These are phyloP conservation scores for Buathra laborator DNA, from an alignment of 2,888 invertebrate genomes.

Conservation along the genomic window DNA sequence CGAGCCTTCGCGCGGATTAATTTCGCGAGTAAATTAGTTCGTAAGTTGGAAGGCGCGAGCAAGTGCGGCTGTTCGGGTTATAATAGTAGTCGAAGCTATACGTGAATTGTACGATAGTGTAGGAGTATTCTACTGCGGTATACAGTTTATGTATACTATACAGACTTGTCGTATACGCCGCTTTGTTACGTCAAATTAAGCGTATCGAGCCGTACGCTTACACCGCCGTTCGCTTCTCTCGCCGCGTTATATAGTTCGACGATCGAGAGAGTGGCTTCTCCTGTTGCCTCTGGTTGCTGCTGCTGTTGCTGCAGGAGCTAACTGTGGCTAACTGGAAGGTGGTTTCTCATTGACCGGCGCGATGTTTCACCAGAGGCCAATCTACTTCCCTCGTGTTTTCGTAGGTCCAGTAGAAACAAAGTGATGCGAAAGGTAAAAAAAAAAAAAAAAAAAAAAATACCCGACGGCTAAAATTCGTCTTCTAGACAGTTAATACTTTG, in stretches of 20 bases:
- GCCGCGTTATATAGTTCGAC: slow-evolving; percentile 49
- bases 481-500: too few species aligned
- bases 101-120: slow-evolving; percentile 3
- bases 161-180: slow-evolving; percentile 52
- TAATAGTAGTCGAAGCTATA: slow-evolving; percentile 37
- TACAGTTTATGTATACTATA: not conserved
- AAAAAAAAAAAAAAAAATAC: not conserved
- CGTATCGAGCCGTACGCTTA: slow-evolving; percentile 69
- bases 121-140: slow-evolving; percentile 34
- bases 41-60: slow-evolving; percentile 71
- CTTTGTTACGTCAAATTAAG: slow-evolving; percentile 76
- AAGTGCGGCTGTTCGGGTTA: slow-evolving; percentile 59
- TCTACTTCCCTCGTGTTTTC: not conserved
- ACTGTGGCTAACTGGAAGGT: slow-evolving; percentile 18
- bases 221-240: slow-evolving; percentile 58
- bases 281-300: not conserved
- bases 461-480: too few species aligned
- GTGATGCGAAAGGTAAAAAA: not conserved
- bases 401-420: not conserved
- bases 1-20: slow-evolving; percentile 76
- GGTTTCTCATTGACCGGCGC: slow-evolving; percentile 2
- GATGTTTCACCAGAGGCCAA: not conserved
- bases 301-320: not conserved
- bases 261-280: not conserved
- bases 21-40: slow-evolving; percentile 78